A percentile compares a stretch with the other conserved stretches of the same genome.
These are phyloP conservation scores for Triplophysa bombifrons DNA, from an alignment of 2,797 vertebrate species.

Conservation along the genomic window DNA sequence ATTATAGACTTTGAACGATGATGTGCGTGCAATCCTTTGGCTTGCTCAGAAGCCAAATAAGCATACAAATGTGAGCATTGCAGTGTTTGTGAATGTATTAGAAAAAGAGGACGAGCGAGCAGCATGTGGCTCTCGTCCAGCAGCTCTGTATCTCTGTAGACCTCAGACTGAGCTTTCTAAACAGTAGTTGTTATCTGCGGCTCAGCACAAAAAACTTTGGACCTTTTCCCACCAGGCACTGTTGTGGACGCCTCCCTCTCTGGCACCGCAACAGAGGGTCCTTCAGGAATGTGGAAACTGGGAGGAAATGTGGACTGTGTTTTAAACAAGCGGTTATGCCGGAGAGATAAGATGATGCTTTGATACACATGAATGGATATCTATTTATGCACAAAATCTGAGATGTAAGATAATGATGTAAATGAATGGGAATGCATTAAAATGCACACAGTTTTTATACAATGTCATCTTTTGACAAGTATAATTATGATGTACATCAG, in stretches of 20 bases:
- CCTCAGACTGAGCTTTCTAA: constrained; percentile 35
- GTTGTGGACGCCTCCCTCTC: constrained; percentile 24
- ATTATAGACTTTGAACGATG: constrained; percentile 12
- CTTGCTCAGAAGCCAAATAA: constrained; percentile 19
- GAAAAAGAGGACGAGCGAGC: constrained; percentile 1
- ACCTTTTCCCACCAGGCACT: constrained; percentile 50
- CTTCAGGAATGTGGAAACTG: constrained; percentile 49
- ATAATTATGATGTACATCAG: not conserved
- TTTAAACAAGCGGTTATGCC: constrained; percentile 40
- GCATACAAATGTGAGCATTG: not conserved
- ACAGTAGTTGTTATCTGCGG: constrained; percentile 49
- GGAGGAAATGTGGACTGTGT: constrained; percentile 54
- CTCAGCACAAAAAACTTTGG: constrained; percentile 48
- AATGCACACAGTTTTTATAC: not conserved
- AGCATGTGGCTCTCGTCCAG: constrained; percentile 44
- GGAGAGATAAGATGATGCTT: constrained; percentile 22
- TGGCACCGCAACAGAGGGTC: constrained; percentile 53
- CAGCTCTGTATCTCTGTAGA: constrained; percentile 45
- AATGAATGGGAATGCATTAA: not conserved
- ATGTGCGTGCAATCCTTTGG: constrained; percentile 5
- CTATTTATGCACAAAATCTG: not conserved
- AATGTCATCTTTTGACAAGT: not conserved
- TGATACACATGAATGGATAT: not conserved
- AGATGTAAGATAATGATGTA: not conserved
- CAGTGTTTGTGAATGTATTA: not conserved